Conservation (phyloP, 2,113 vertebrate genomes). For the Lepisosteus oculatus region DNA sequence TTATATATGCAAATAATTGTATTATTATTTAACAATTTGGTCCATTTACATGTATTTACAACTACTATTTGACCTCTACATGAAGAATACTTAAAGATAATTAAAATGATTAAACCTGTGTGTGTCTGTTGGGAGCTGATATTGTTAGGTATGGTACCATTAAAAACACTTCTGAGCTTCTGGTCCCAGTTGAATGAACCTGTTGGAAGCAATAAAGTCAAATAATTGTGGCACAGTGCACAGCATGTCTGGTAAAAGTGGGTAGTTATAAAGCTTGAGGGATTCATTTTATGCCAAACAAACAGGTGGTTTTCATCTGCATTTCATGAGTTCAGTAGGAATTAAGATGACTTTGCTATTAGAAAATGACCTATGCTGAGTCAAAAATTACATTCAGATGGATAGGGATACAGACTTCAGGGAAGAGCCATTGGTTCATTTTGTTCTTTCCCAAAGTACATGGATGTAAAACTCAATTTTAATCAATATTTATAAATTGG, state of each 20-base stretch:
- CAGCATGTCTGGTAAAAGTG: slow-evolving; percentile 8
- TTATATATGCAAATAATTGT: too few relatives aligned
- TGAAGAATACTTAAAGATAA: neutral
- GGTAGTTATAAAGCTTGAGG: slow-evolving; percentile 9
- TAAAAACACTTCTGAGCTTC: neutral
- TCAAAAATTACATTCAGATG: slow-evolving; percentile 13
- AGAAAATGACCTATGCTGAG: slow-evolving; percentile 6
- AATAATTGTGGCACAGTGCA: neutral
- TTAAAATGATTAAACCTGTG: neutral
- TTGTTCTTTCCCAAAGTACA: neutral
- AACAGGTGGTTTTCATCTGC: slow-evolving; percentile 22
- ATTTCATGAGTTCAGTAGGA: slow-evolving; percentile 15
- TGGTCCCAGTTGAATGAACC: neutral
- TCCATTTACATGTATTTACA: neutral
- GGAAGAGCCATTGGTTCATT: neutral
- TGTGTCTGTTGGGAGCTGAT: neutral
- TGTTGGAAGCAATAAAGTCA: neutral
- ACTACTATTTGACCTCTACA: neutral
- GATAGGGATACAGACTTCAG: neutral
- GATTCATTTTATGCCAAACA: slow-evolving; percentile 7
- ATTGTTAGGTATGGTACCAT: neutral
- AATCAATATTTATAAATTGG: neutral
- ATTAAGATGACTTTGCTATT: slow-evolving; percentile 16
- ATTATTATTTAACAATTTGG: too few relatives aligned
- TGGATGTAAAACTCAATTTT: neutral